phyloP scores from a whole-genome alignment of 92 coral and sea anemone species.

The Palythoa grandis region DNA sequence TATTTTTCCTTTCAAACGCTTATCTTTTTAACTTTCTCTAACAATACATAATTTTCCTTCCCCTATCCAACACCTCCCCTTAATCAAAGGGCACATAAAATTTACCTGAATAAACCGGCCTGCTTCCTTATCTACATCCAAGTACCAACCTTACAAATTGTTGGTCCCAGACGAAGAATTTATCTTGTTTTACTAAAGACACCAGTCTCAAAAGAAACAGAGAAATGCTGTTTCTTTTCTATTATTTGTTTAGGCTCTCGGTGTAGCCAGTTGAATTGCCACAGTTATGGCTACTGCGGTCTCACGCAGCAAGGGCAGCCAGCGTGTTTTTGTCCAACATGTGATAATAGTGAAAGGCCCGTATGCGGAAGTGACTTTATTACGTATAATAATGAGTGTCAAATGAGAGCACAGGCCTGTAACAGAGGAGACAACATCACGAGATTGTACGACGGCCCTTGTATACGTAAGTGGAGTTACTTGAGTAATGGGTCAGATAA shows the following conservation, averaged over 20 bases:
- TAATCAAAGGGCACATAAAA: too few species aligned
- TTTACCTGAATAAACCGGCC: too few species aligned
- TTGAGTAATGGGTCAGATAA: neutral
- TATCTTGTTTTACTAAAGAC: too few species aligned
- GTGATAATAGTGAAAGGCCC: constrained; percentile 72
- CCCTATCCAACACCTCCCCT: too few species aligned
- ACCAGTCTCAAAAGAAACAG: too few species aligned
- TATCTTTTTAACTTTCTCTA: too few species aligned
- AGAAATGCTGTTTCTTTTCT: neutral
- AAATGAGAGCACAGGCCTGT: constrained; percentile 83
- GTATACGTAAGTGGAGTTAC: constrained; percentile 80
- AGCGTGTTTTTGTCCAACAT: constrained; percentile 88
- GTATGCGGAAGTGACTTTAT: constrained; percentile 95
- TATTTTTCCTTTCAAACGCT: too few species aligned
- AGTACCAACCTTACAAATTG: too few species aligned
- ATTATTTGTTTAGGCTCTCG: constrained; percentile 61
- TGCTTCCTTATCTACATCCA: too few species aligned
- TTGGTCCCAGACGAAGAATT: too few species aligned
- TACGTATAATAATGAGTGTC: constrained; percentile 85
- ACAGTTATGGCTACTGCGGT: constrained; percentile 78
- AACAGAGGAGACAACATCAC: constrained; percentile 75
- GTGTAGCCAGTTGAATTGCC: constrained; percentile 71
- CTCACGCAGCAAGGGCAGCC: constrained; percentile 68
- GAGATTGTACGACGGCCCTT: constrained; percentile 85
- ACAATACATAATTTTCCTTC: too few species aligned